Percentiles rank a stretch among this genome's conserved stretches.
Conservation (phyloP, 2,888 invertebrate genomes). For the Melanargia galathea region DNA sequence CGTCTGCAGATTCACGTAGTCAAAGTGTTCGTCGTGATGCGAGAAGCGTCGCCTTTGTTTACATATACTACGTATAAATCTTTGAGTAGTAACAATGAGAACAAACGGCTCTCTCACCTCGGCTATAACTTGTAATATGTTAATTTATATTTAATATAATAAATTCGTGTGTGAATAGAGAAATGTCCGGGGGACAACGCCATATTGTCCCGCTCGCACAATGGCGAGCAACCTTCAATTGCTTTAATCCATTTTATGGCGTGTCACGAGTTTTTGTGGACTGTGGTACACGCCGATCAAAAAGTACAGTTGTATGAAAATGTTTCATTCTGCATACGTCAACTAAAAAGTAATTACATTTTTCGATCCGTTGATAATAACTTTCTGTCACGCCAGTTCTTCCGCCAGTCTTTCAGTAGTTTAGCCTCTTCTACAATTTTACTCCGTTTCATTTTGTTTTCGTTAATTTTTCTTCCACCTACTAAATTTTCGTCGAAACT, state of each 20-base stretch:
- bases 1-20: slow-evolving; percentile 18
- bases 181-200: slow-evolving; percentile 55
- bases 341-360: background rate
- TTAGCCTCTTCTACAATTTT: too few species aligned
- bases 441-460: too few species aligned
- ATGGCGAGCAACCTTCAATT: slow-evolving; percentile 62
- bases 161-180: slow-evolving; percentile 64
- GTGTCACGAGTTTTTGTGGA: slow-evolving; percentile 64
- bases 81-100: slow-evolving; percentile 63
- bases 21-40: slow-evolving; percentile 19
- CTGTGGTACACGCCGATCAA: slow-evolving; percentile 42
- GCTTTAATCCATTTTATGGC: slow-evolving; percentile 78
- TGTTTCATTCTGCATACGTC: background rate
- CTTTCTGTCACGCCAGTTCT: background rate
- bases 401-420: too few species aligned
- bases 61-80: slow-evolving; percentile 70
- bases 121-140: slow-evolving; percentile 68
- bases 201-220: slow-evolving; percentile 49
- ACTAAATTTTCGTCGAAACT: too few species aligned
- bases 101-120: slow-evolving; percentile 64
- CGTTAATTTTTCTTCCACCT: too few species aligned
- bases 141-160: slow-evolving; percentile 80
- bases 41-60: slow-evolving; percentile 56
- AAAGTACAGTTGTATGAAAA: slow-evolving; percentile 35
- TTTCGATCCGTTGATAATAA: background rate